Percentiles rank a stretch among this genome's conserved stretches.
These are phyloP conservation scores for Pachypanchax playfairii DNA, from an alignment of 2,113 vertebrate species.

Conservation along the genomic window DNA sequence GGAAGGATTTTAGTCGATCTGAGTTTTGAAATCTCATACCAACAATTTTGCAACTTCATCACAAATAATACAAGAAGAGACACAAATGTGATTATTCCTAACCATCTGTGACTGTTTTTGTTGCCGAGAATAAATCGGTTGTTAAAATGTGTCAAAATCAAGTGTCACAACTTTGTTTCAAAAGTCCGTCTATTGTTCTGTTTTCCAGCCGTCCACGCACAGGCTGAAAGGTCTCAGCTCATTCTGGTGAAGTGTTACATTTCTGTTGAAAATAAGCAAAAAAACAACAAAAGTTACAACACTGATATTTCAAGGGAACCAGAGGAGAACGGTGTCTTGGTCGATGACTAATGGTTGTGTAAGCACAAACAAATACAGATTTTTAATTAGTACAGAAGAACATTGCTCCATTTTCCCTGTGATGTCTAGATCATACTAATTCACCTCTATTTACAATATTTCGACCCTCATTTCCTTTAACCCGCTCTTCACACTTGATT, in stretches of 20 bases:
- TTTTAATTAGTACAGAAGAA: slow-evolving; percentile 8
- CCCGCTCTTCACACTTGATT: slow-evolving; percentile 3
- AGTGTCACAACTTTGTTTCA: slow-evolving; percentile 1
- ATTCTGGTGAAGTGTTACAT: not conserved
- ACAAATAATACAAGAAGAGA: not conserved
- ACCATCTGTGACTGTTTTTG: not conserved
- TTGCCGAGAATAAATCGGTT: not conserved
- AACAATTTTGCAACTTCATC: not conserved
- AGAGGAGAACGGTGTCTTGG: not conserved
- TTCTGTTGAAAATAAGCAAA: not conserved
- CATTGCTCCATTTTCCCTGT: slow-evolving; percentile 4
- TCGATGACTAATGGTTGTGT: slow-evolving; percentile 1
- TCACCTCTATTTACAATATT: not conserved
- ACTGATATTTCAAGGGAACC: slow-evolving; percentile 8
- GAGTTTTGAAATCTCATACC: not conserved
- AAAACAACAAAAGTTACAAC: not conserved
- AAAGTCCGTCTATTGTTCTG: not conserved
- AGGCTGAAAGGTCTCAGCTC: not conserved
- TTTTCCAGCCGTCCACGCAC: not conserved
- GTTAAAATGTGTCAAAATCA: not conserved
- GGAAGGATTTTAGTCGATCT: not conserved
- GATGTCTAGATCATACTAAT: not conserved
- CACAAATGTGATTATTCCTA: not conserved
- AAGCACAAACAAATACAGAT: not conserved
- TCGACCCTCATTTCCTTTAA: not conserved